Evolutionary conservation across 2,888 invertebrate genomes (phyloP), one percentile per base, ranked within the genome.

Genomic region (Pherbina coryleti): DNA sequence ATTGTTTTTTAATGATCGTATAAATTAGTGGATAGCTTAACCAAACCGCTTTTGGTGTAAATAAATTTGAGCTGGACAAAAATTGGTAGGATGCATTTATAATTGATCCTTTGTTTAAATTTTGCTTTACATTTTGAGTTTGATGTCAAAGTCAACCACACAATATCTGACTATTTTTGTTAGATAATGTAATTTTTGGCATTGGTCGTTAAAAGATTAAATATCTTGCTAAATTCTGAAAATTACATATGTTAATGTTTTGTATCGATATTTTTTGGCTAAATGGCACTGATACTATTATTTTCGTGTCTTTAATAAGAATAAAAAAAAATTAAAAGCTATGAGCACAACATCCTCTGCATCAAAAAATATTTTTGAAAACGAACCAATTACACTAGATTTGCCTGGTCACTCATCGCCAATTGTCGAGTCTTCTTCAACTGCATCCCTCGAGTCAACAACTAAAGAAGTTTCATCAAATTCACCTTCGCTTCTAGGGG

Each of bases 261-360:
- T 3, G 28, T 62, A 55, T 7, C n/a, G n/a, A 31, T 34, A 64
- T 34, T 34, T 64, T 62, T 3, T 28, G 22, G 1, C 8, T 37
- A 8, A 5, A 37, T 37, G 37, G 37, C 37, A 8, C 5, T 37
- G 37, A 4, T 31, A 28, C 62, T 28, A 28, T 60, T 60, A 28
- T 62, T 31, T 25, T 25, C 14, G 53, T 53, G 62, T 62, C 11
- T 28, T 25, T 7, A 64, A 11, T 28, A 17, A 62, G 17, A 11
- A 28, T 17, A 3, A 60, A 60, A 60, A 28, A 28, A 25, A 64
- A 11, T 44, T 44, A 17, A 28, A 74, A 75, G 75, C 71, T 71
- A 78, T 78, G 75, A 75, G 49, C 78, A 78, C 75, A 75, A 14
- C 57, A 57, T 75, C 67, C 34, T 25, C 64, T 19, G 3, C 57